Evolutionary conservation across 2,888 invertebrate genomes (phyloP), one percentile per base, ranked within the genome.

Genomic region (Deroplatys truncata): DNA sequence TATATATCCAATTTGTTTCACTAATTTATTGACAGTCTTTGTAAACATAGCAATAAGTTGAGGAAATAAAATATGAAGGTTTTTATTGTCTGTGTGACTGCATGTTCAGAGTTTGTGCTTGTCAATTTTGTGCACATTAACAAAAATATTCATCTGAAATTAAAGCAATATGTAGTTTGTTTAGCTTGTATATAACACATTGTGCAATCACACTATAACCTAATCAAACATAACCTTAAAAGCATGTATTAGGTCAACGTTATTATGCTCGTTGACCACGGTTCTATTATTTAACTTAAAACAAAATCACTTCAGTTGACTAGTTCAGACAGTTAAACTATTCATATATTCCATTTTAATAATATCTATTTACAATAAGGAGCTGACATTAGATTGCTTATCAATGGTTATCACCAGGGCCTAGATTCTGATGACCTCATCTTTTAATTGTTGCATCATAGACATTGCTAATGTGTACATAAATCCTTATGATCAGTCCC

Each of bases 261-360:
- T 72, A 72, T 72, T 72, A 20, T 20, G 56, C 3, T 0, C 1
- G 20, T 82, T 20, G 43, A 82, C 86, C 86, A 86, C 28, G 13
- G 31, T 28, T 31, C 31, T 72, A 28, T 28, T 28, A 85, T 25
- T 85, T 85, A 20, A 72, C 1, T 84, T 85, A 88, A 72, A 82
- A 88, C 84, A 88, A 88, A 89, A 89, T 89, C 87, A 87, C 89
- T 87, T 87, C 72, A 87, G 28, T 20, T 89, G 89, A 89, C 89
- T 89, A 89, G 89, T 43, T 72, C 84, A 84, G 35, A 87, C 28
- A 72, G 56, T 89, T 84, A 84, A 82, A 88, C 87, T 87, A 89
- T 72, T 83, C 25, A 15, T 56, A 56, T 56, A 1, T 56, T 13
- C 56, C 35, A 35, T 16, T 7, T 72, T 72, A 72, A 72, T 20